Conservation (phyloP, 35 echinoderm and acorn worm species). For the Stichopus chloronotus region DNA sequence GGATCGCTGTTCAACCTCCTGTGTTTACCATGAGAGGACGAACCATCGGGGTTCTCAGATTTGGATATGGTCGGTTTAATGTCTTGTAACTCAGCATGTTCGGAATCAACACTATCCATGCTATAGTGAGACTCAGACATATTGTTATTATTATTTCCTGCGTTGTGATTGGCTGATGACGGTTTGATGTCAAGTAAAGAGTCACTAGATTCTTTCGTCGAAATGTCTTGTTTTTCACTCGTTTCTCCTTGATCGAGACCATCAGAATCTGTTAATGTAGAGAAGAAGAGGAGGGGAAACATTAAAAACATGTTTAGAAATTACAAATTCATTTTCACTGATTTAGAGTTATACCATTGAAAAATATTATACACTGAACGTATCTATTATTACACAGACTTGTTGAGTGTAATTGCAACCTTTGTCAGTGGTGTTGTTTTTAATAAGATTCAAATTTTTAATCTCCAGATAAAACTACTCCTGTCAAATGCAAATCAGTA, state of each 20-base stretch:
- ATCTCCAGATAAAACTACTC: no score
- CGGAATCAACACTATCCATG: conserved; percentile 25
- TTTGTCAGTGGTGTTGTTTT: no score
- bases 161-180: conserved; percentile 49
- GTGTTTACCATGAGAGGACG: conserved; percentile 40
- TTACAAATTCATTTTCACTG: not conserved
- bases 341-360: not conserved
- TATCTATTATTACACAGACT: no score
- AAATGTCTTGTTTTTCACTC: conserved; percentile 33
- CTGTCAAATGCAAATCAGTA: no score
- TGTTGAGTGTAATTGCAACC: no score
- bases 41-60: conserved; percentile 39
- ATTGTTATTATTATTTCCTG: conserved; percentile 61
- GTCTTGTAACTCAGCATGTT: conserved; percentile 34
- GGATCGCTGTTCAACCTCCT: conserved; percentile 7
- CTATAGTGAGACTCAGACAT: conserved; percentile 38
- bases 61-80: conserved; percentile 69
- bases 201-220: conserved; percentile 27
- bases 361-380: not conserved
- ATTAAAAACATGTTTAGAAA: not conserved
- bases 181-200: conserved; percentile 44
- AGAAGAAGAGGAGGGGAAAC: not conserved
- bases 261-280: conserved; percentile 36
- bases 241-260: conserved; percentile 37
- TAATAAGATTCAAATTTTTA: no score